phyloP scores from a whole-genome alignment of 2,797 vertebrate genomes.

The Columba guinea region DNA sequence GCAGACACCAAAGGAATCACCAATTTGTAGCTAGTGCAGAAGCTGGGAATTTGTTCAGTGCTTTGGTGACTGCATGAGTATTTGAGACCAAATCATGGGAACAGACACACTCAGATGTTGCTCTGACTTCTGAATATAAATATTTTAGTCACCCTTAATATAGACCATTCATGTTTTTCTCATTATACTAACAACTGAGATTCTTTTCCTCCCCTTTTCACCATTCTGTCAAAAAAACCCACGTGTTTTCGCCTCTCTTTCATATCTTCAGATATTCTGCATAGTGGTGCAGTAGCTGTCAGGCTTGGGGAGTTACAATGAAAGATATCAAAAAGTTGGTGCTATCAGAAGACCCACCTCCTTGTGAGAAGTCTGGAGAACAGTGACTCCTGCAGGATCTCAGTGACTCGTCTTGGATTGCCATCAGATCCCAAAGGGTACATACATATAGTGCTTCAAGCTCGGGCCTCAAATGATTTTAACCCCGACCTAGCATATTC shows the following conservation, averaged over 20 bases:
- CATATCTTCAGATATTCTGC: not conserved
- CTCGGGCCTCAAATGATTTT: not conserved
- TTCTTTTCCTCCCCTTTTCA: not conserved
- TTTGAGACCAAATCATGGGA: not conserved
- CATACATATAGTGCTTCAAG: not conserved
- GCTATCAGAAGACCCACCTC: not conserved
- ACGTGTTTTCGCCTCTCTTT: not conserved
- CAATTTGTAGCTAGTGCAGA: not conserved
- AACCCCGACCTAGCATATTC: too few species aligned
- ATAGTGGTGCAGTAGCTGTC: not conserved
- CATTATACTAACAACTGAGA: not conserved
- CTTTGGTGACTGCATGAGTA: not conserved
- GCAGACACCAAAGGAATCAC: not conserved
- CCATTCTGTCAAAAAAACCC: rapidly evolving
- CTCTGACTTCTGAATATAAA: not conserved
- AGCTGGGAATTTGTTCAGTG: not conserved
- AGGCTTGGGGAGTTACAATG: not conserved
- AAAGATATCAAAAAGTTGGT: not conserved
- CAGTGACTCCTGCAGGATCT: not conserved
- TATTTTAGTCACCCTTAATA: not conserved
- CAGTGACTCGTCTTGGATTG: not conserved
- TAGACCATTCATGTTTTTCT: not conserved
- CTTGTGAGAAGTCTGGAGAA: not conserved
- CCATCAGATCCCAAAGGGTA: not conserved
- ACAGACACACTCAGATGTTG: not conserved